A percentile compares a stretch with the other conserved stretches of the same genome.
Evolutionary conservation across 2,797 vertebrate genomes (phyloP).

Genomic region (Anguilla anguilla): DNA sequence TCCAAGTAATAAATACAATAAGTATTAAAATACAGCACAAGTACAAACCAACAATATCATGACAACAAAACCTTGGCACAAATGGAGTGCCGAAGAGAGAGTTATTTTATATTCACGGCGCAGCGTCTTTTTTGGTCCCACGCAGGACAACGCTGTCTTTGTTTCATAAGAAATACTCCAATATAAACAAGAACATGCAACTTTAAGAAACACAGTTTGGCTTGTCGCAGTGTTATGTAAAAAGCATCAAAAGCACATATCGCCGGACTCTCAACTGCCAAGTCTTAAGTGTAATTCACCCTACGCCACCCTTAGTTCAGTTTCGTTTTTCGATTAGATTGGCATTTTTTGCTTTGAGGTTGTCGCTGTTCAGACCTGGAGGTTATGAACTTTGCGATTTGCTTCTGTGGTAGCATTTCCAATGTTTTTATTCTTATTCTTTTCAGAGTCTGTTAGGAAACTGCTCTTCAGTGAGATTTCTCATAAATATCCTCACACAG

Average conservation of each 20-base stretch:
- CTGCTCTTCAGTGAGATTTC: constrained; percentile 47
- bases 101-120: constrained; percentile 72
- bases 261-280: constrained; percentile 69
- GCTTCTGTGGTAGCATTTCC: constrained; percentile 53
- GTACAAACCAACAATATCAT: constrained; percentile 76
- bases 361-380: constrained; percentile 73
- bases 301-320: constrained; percentile 54
- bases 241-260: constrained; percentile 75
- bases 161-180: constrained; percentile 63
- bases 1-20: constrained; percentile 59
- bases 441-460: constrained; percentile 45
- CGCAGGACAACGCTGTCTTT: constrained; percentile 59
- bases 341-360: constrained; percentile 50
- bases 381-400: constrained; percentile 73
- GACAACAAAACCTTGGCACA: constrained; percentile 71
- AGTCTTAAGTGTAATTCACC: constrained; percentile 78
- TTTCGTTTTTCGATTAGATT: constrained; percentile 40
- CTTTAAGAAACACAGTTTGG: constrained; percentile 71
- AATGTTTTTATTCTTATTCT: constrained; percentile 22
- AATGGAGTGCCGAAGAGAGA: constrained; percentile 70
- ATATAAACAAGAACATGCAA: constrained; percentile 80
- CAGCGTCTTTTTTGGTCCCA: constrained; percentile 45
- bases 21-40: constrained; percentile 74
- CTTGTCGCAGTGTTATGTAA: constrained; percentile 62
- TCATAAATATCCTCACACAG: constrained; percentile 42